phyloP scores from a whole-genome alignment of 2,888 invertebrate genomes.

The Tricholauxania praeusta region DNA sequence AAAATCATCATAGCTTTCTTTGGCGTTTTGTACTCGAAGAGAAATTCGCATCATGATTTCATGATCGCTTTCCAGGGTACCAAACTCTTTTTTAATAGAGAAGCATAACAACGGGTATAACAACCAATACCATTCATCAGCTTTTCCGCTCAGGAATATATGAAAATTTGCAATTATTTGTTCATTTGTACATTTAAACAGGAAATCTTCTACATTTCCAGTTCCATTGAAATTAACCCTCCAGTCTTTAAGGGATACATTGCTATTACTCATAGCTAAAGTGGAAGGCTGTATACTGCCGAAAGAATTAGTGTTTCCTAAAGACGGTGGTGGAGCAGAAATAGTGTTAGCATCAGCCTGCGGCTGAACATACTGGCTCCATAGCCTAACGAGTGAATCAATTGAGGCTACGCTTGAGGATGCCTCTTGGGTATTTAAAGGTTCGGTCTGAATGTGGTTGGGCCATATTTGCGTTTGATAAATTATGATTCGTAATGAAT shows the following conservation, averaged over 20 bases:
- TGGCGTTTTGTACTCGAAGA: too few relatives aligned
- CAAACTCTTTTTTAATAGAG: background rate
- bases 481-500: too few relatives aligned
- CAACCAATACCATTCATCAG: constrained; percentile 1
- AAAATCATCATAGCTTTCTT: too few relatives aligned
- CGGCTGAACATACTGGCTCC: background rate
- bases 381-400: background rate
- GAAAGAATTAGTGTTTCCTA: background rate
- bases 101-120: background rate
- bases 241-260: background rate
- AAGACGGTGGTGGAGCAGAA: background rate
- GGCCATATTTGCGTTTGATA: background rate
- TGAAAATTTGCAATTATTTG: constrained; percentile 6
- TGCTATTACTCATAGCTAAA: background rate
- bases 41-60: too few relatives aligned
- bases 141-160: background rate
- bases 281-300: background rate
- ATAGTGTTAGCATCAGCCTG: background rate
- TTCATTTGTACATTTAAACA: too few relatives aligned
- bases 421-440: background rate
- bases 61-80: too few relatives aligned
- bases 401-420: background rate
- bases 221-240: background rate
- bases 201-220: too few relatives aligned
- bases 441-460: background rate